Evolutionary conservation across 2,888 invertebrate species (phyloP), one percentile per base, ranked within the genome.

Genomic region (Scaptomyza caliginosa): DNA sequence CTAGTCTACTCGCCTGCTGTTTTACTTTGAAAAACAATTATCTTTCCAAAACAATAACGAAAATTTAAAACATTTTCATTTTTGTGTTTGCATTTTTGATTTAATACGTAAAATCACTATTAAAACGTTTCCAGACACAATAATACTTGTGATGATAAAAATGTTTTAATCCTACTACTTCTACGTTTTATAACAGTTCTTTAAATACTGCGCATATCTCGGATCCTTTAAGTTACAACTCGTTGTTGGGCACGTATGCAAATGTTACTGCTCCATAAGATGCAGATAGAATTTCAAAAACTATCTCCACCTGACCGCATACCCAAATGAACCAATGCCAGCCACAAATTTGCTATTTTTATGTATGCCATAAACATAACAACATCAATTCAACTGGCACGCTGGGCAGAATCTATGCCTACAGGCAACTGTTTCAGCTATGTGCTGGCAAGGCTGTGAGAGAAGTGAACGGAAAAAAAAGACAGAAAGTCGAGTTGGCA

Each of bases 281-380:
- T 26, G 34, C 28, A 26, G 8, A 26, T 26, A 17, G 6, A 8
- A 24, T 24, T 42, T 21, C 23, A 6, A 38, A 8, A 21, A n/a
- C 21, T 7, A n/a, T 10, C 23, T 34, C 2, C 28, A 67, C 63
- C 59, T 78, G 75, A 56, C 28, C 50, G 4, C 16, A 36, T 17
- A 4, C 13, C 10, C 13, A 62, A 71, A 71, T 59, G 67, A 62
- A 32, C 58, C 72, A 71, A 59, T 28, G 55, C 30, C 48, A 63
- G 58, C 26, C 54, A 59, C 66, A 77, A 77, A 58, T 63, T 82
- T 77, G 54, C 36, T 65, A 59, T 77, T 77, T 67, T 74, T 65
- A 74, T 64, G 63, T 40, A 54, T 32, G 45, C 55, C 67, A 58
- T 60, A 81, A 85, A 69, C 64, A 69, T 51, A 45, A 13, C 26